phyloP scores from a whole-genome alignment of 2,797 vertebrate genomes.

The Lepilemur ruficaudatus region DNA sequence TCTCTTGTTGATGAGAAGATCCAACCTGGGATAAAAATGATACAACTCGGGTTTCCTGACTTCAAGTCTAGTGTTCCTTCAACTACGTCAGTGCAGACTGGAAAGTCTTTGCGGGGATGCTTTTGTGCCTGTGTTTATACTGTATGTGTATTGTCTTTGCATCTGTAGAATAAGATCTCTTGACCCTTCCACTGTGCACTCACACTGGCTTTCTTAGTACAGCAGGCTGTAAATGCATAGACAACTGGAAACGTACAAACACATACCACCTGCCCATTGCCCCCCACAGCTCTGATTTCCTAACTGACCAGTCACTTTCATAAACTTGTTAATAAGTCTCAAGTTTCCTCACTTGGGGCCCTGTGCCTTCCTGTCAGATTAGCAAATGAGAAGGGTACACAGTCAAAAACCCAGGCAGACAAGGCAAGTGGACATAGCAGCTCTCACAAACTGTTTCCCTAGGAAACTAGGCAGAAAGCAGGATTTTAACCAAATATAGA shows the following conservation, averaged over 20 bases:
- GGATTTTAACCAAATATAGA: slow-evolving; percentile 70
- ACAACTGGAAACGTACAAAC: background rate
- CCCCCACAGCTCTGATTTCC: background rate
- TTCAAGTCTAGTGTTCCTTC: background rate
- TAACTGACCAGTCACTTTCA: slow-evolving; percentile 12
- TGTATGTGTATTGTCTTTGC: background rate
- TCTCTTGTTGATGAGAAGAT: background rate
- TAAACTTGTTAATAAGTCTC: background rate
- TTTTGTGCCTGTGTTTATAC: background rate
- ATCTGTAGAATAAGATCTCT: background rate
- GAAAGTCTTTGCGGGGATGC: background rate
- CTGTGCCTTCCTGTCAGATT: background rate
- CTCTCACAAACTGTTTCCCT: slow-evolving; percentile 67
- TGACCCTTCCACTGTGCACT: background rate
- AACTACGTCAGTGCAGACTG: background rate
- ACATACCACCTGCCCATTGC: background rate
- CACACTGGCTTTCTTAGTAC: background rate
- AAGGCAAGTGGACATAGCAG: slow-evolving; percentile 59
- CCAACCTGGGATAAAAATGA: background rate
- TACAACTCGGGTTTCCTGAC: background rate
- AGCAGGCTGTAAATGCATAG: rapidly evolving
- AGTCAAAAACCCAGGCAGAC: slow-evolving; percentile 29
- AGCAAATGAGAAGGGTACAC: slow-evolving; percentile 40
- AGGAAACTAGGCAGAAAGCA: slow-evolving; percentile 69
- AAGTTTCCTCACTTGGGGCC: background rate